A percentile compares a stretch with the other conserved stretches of the same genome.
Evolutionary conservation across 2,888 invertebrate species (phyloP).

Genomic region (Ecdyonurus torrentis): DNA sequence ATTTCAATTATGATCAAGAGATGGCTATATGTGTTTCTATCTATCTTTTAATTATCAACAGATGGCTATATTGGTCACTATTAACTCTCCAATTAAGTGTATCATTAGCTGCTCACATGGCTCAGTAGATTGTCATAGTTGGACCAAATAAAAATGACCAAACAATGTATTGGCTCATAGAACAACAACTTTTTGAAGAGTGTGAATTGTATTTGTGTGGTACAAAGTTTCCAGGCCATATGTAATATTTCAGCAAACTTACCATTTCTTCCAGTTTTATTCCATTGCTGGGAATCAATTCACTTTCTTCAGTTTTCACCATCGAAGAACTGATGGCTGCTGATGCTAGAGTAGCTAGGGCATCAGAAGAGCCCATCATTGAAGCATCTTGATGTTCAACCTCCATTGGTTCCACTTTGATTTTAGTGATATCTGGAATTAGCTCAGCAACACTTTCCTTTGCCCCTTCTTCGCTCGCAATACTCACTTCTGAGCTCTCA

Average conservation of each 20-base stretch:
- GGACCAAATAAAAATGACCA: no score
- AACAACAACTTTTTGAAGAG: no score
- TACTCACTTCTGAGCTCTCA: not conserved
- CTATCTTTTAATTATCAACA: no score
- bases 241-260: not conserved
- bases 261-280: constrained; percentile 7
- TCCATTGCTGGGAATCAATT: constrained; percentile 8
- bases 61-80: no score
- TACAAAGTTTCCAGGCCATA: not conserved
- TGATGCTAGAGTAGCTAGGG: constrained; percentile 52
- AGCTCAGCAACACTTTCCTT: not conserved
- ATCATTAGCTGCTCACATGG: no score
- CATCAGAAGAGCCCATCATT: constrained; percentile 37
- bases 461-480: not conserved
- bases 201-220: no score
- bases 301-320: constrained; percentile 17
- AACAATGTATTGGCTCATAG: no score
- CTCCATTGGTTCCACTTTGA: not conserved
- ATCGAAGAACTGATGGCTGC: constrained; percentile 40
- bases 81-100: no score
- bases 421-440: no score
- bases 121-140: no score
- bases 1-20: no score
- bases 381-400: not conserved
- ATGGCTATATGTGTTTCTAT: no score